These are phyloP conservation scores for Galbula dea DNA, from an alignment of 2,113 vertebrate species.

Conservation along the genomic window DNA sequence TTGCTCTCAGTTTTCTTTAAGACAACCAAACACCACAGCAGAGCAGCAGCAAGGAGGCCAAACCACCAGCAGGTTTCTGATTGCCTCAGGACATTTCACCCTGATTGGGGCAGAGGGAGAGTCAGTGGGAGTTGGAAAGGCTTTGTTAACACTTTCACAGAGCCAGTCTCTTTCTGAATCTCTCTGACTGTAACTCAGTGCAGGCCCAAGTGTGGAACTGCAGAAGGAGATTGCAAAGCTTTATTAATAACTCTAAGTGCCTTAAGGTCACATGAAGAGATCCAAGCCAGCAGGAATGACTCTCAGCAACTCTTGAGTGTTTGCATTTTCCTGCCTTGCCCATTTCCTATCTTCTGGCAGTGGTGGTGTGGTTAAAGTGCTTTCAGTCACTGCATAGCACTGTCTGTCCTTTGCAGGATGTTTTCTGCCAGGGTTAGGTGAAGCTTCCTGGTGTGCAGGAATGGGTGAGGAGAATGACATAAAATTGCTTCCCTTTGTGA, in stretches of 20 bases:
- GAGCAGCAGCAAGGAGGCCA: not conserved
- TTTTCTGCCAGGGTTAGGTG: not conserved
- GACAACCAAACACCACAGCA: not conserved
- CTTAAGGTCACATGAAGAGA: not conserved
- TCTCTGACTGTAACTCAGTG: not conserved
- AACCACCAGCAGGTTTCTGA: not conserved
- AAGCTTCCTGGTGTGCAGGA: not conserved
- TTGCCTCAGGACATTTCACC: rapidly evolving
- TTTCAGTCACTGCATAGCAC: not conserved
- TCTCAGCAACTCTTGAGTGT: not conserved
- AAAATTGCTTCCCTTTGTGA: not conserved
- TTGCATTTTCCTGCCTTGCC: not conserved
- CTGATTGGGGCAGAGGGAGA: not conserved
- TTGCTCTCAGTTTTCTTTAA: not conserved
- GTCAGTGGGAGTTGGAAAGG: not conserved
- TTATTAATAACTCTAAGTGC: not conserved
- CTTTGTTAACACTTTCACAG: not conserved
- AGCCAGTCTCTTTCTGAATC: not conserved
- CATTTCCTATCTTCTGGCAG: not conserved
- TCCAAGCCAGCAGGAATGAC: not conserved
- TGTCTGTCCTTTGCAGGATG: not conserved
- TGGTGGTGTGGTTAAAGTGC: not conserved
- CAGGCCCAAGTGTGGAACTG: not conserved
- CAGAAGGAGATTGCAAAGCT: not conserved
- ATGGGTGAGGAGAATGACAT: not conserved